Conservation (phyloP, 2,113 vertebrate species). For the Nycticebus coucang region DNA sequence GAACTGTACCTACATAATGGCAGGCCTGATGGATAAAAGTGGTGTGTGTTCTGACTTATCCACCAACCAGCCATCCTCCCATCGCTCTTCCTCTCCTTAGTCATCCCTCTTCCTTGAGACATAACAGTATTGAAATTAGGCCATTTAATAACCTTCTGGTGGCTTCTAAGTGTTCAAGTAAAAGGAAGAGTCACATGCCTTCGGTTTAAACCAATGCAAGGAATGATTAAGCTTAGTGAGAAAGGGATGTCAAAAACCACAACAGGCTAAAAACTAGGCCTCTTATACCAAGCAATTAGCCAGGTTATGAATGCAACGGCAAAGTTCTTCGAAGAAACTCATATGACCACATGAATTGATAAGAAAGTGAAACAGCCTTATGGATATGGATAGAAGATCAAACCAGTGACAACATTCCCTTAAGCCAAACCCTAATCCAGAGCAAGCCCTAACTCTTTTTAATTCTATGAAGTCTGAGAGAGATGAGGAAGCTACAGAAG, state of each 20-base stretch:
- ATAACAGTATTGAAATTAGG: not conserved
- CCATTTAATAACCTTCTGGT: not conserved
- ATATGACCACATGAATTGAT: not conserved
- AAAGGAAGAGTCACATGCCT: not conserved
- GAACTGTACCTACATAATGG: not conserved
- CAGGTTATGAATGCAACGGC: not conserved
- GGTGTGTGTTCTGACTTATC: not conserved
- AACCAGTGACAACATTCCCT: not conserved
- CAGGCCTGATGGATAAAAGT: not conserved
- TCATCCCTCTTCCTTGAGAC: not conserved
- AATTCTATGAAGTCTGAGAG: not conserved
- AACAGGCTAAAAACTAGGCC: not conserved
- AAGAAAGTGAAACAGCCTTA: not conserved
- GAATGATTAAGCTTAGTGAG: not conserved
- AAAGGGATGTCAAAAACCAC: not conserved
- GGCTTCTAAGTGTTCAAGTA: not conserved
- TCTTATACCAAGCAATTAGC: not conserved
- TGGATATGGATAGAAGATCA: not conserved
- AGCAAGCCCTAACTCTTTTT: not conserved
- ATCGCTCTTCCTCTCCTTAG: not conserved
- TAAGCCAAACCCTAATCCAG: not conserved
- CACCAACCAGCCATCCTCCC: not conserved
- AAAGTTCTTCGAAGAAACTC: not conserved
- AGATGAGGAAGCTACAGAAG: not conserved
- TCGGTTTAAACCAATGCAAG: not conserved